Evolutionary conservation across 2,888 invertebrate species (phyloP), one percentile per base, ranked within the genome.

Genomic region (Geotrupes spiniger): DNA sequence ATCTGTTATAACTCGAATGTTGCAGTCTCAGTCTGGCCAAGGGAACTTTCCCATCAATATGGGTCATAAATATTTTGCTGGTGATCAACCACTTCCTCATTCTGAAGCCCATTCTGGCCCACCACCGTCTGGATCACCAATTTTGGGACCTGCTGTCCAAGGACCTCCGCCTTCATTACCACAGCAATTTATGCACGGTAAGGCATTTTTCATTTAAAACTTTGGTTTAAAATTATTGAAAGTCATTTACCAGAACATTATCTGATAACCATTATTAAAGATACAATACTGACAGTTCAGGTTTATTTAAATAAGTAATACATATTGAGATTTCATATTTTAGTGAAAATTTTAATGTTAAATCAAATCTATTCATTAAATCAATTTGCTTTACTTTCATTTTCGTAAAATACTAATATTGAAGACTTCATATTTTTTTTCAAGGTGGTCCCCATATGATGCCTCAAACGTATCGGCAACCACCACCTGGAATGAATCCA

Each of bases 1-100:
- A 0, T 82, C 82, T 29, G 82, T 83, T 4, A 83, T 83, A 36
- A 82, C 81, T 5, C 73, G 82, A 56, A 80, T 83, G 79, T 72
- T 82, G 33, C 80, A 81, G 57, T 69, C 75, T 1, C 76, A 75
- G 53, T 70, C 75, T 14, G 51, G 46, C 10, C 70, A 74, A 29
- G 52, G 48, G 4, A 51, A 39, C 43, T 55, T 46, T 38, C 42
- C 53, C 5, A 27, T 43, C 6, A 15, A 6, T 14, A 29, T 38
- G 21, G 44, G 41, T 8, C 45, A 41, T 10, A 43, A 46, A 29
- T 52, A 31, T 33, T 48, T 45, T 12, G 44, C 44, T n/a, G 40
- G 27, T 5, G 48, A 48, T 31, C 44, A 49, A 28, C 45, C 49
- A 6, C 44, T 44, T 6, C 36, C 48, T n/a, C 39, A 33, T 15